Conservation (phyloP, 2,888 invertebrate species). For the Scelioninae gen. 1 region DNA sequence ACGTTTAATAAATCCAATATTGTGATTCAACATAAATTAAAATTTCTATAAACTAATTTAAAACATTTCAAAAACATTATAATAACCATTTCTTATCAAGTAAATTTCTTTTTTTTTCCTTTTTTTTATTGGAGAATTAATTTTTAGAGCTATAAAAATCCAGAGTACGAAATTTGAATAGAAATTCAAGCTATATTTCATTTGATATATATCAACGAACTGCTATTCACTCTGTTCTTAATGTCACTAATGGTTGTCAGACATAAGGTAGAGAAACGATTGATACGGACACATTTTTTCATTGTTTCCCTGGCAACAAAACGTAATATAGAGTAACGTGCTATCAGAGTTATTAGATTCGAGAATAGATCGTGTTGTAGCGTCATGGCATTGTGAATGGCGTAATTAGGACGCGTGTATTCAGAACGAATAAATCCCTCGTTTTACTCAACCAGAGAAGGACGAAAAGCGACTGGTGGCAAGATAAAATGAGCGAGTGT, state of each 20-base stretch:
- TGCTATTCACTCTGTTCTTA: neutral
- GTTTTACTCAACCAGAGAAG: constrained; percentile 22
- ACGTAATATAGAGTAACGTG: constrained; percentile 33
- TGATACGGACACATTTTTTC: constrained; percentile 32
- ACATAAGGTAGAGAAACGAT: constrained; percentile 10
- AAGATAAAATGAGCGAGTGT: constrained; percentile 42
- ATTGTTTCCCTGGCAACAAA: constrained; percentile 39
- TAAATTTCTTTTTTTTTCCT: no score
- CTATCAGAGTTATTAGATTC: constrained; percentile 52
- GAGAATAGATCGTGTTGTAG: constrained; percentile 51
- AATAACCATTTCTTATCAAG: no score
- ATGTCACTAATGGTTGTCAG: constrained; percentile 18
- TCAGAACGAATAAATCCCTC: constrained; percentile 54
- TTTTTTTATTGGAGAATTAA: no score
- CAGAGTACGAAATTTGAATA: no score
- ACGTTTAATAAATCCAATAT: no score
- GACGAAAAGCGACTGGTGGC: constrained; percentile 33
- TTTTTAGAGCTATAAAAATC: no score
- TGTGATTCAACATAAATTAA: no score
- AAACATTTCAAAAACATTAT: no score
- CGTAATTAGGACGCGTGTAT: constrained; percentile 64
- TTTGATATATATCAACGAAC: no score
- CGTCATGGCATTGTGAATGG: constrained; percentile 65
- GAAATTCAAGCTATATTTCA: no score
- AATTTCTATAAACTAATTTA: no score